Evolutionary conservation across 2,113 vertebrate genomes (phyloP).

Genomic region (Bubo bubo): DNA sequence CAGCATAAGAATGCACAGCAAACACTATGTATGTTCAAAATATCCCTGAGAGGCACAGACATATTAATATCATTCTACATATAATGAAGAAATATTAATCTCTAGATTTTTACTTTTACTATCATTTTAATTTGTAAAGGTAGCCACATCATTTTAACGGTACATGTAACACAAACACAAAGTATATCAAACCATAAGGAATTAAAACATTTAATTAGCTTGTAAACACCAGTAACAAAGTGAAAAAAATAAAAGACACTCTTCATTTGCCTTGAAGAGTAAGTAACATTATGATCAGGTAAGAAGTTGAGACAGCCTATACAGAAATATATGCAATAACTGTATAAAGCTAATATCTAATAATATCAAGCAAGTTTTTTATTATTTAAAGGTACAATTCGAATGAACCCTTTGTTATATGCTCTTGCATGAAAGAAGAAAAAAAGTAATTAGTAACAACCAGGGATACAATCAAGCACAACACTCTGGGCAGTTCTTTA

Average conservation of each 20-base stretch:
- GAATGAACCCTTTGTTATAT: not conserved
- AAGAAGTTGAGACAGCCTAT: not conserved
- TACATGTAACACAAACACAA: not conserved
- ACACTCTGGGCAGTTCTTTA: not conserved
- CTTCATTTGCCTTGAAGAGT: not conserved
- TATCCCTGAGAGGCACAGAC: not conserved
- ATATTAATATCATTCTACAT: not conserved
- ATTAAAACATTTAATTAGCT: not conserved
- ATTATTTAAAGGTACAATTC: not conserved
- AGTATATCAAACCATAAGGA: not conserved
- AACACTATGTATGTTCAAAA: not conserved
- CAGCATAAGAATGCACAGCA: not conserved
- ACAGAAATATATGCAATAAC: not conserved
- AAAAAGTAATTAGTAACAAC: not conserved
- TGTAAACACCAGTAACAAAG: not conserved
- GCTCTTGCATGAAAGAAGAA: not conserved
- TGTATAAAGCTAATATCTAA: accelerated
- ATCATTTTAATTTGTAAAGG: not conserved
- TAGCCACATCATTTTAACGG: not conserved
- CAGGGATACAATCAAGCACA: not conserved
- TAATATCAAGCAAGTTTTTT: not conserved
- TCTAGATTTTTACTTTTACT: not conserved
- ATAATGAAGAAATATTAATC: not conserved
- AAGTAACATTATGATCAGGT: not conserved
- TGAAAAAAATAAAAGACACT: not conserved